Base-by-base conservation (phyloP, 2,888 invertebrate species). In the Dynastes tityus region DNA sequence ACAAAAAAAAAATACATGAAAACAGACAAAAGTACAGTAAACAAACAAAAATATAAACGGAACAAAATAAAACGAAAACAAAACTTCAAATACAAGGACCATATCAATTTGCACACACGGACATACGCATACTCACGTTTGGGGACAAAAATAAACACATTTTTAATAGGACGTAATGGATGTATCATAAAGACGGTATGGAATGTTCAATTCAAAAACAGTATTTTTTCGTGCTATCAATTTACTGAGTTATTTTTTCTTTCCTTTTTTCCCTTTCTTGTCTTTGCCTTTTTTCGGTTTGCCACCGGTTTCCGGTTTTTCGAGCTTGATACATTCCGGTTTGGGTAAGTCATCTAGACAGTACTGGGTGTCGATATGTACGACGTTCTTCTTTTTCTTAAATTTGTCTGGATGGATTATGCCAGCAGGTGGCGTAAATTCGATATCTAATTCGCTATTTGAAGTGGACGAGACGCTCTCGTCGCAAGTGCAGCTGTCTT, bases 341-440 rank as follows among this genome's bases (percentile, higher is more conserved):
- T 89, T 87, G 0, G 89, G 89, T 78, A 91, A 90, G 85, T 94
- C 93, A 0, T 89, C 89, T 32, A 90, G 89, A 63, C 89, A 85
- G 82, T 94, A 94, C 83, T 94, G 94, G 0, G 93, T 92, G 77
- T 92, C 92, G 0, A 90, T 90, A 81, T 93, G 92, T 11, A 85
- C 84, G 1, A 92, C 88, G 81, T 91, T 91, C 61, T 84, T 85
- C 70, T 85, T 86, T 78, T 84, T 86, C 77, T 85, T 85, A 53
- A 80, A 55, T 89, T 91, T 89, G 78, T 91, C 89, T 1, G 93
- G 90, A 82, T 91, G 92, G 73, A 94, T 92, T 55, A 94, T 90
- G 0, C 93, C 94, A 61, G 93, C 93, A 0, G 94, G 94, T 0
- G 94, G 93, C 0, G 94, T 94, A 75, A 94, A 94, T 79, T 93